Base-by-base conservation (phyloP, 2,797 vertebrate genomes). In the Etheostoma nigrum region DNA sequence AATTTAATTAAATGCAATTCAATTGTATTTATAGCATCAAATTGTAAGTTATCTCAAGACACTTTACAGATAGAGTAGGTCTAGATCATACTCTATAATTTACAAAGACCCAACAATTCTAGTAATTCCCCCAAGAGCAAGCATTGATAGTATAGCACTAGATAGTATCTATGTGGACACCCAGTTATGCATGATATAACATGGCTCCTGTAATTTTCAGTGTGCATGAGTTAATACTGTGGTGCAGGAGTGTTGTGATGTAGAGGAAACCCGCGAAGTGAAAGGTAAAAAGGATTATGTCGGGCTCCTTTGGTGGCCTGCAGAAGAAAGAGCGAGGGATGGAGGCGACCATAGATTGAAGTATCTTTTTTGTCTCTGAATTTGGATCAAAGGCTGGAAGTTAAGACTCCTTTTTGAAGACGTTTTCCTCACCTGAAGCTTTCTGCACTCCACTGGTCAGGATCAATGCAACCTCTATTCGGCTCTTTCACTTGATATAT, bases 351-450 rank as follows among this genome's bases (percentile, higher is more conserved):
- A 3, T 60, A 47, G 75, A 84, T 72, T 80, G 78, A 64, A 65
- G 76, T 27, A 59, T 81, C 82, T 89, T 81, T 89, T 74, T 86
- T 16, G 27, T 64, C 73, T 76, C 67, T 89, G 88, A 81, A 87
- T 87, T 83, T 80, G 79, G 84, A 91, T 91, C 84, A 93, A 88
- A 91, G 89, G 82, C 79, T 64, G 57, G 16, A 81, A 72, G 73
- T 85, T 86, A 88, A 92, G 87, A 76, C 45, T 25, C 53, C 78
- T 82, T 89, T 40, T 92, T 93, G 89, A 92, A 89, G 86, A 84
- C 5, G 5, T 84, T 83, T 80, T 78, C 73, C 83, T 85, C 85
- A 79, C 88, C 86, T 89, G 89, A 55, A 14, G 55, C 64, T 75
- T 74, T 73, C 30, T 69, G 79, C 66, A 71, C 73, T 86, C 63